Evolutionary conservation across 2,888 invertebrate genomes (phyloP), one percentile per base, ranked within the genome.

Genomic region (Scaptomyza reducta): DNA sequence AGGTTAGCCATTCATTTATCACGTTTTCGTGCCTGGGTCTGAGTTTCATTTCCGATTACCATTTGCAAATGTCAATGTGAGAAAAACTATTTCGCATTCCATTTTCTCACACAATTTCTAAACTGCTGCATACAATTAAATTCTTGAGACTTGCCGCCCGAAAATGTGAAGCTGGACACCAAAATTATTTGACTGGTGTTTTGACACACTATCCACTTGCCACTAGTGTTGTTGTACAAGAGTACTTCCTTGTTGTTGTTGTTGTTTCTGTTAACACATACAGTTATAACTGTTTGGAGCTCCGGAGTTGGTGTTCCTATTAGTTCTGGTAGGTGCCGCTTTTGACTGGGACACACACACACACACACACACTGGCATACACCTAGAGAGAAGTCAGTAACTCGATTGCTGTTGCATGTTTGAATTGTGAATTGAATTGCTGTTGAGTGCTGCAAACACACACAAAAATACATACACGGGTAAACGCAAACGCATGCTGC

Each of bases 371-470:
- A 68, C 68, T 58, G 70, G 7, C 77, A 64, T 53, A 35, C 31
- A 56, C 63, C 25, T 27, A 29, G 14, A n/a, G 29, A 14, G 13
- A 63, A 80, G 58, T 66, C 66, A 29, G 78, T 66, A 82, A 77
- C 80, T 86, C 80, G 86, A 77, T 83, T 88, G 87, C 82, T 78
- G 76, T 84, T 88, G 85, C 89, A 87, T 84, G 79, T 87, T 87
- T 87, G 85, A 78, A 84, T 88, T 82, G 86, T 61, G 61, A 88
- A 82, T 82, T 88, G 87, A 88, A 88, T 82, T 87, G 88, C 77
- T 71, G 88, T 86, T 88, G 82, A 82, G 82, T 83, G 87, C 87
- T 63, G 62, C 68, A 69, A 61, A 74, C 54, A 78, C 44, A 63
- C 66, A 58, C 61, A 38, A n/a, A 55, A 53, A 42, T 42, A 38